These are phyloP conservation scores for Pomatostomus ruficeps DNA, from an alignment of 2,113 vertebrate genomes.

Conservation along the genomic window DNA sequence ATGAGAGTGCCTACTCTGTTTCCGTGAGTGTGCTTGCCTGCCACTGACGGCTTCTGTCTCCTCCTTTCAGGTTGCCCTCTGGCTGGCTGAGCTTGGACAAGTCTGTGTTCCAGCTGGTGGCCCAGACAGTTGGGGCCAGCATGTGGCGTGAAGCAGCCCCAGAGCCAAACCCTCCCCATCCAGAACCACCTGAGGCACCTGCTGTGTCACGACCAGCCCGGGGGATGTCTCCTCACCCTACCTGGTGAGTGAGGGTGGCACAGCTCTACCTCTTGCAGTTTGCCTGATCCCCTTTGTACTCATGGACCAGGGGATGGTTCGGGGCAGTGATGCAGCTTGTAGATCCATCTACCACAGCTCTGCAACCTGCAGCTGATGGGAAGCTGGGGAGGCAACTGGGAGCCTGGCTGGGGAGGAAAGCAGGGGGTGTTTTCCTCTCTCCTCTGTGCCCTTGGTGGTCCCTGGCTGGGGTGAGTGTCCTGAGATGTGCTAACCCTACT, in stretches of 20 bases:
- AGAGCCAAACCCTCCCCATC: background rate
- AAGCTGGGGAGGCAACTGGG: background rate
- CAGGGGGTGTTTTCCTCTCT: rapidly evolving
- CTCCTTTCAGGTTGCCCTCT: slow-evolving; percentile 79
- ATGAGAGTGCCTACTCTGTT: rapidly evolving
- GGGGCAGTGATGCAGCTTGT: background rate
- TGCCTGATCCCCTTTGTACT: background rate
- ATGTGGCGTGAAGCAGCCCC: slow-evolving; percentile 72
- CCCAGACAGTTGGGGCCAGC: slow-evolving; percentile 81
- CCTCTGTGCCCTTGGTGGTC: background rate
- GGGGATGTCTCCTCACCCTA: background rate
- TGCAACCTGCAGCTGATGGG: background rate
- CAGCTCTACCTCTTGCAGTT: background rate
- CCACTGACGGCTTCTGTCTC: background rate
- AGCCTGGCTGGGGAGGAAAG: background rate
- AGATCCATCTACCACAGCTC: background rate
- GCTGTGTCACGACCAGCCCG: background rate
- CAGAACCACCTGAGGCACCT: background rate
- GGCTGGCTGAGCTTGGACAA: slow-evolving; percentile 90
- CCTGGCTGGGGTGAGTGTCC: background rate
- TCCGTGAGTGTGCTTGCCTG: rapidly evolving
- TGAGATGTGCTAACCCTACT: background rate
- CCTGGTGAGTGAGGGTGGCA: slow-evolving; percentile 52
- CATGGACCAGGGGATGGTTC: rapidly evolving
- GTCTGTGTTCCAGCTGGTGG: slow-evolving; percentile 85